Evolutionary conservation across 2,113 vertebrate genomes (phyloP).

Genomic region (Turdus rufiventris): DNA sequence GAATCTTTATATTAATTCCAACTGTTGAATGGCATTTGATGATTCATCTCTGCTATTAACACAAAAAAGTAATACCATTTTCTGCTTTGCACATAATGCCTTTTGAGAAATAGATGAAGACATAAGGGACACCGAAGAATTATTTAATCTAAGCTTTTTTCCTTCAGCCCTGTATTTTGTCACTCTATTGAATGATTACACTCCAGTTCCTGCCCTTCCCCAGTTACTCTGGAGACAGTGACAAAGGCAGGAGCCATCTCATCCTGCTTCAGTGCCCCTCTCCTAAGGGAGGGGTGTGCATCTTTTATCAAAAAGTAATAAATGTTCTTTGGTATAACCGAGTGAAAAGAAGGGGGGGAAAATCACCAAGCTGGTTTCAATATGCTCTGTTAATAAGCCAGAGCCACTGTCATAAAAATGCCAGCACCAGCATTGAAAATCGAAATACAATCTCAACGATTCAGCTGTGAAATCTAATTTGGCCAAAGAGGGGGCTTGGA

Average conservation of each 20-base stretch:
- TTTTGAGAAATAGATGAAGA: constrained; percentile 62
- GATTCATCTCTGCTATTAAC: constrained; percentile 47
- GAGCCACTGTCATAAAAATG: not conserved
- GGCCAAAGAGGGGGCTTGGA: constrained; percentile 7
- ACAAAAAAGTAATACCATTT: constrained; percentile 45
- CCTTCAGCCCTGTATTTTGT: not conserved
- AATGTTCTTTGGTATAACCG: not conserved
- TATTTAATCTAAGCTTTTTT: constrained; percentile 40
- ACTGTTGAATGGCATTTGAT: constrained; percentile 21
- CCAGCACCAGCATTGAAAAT: not conserved
- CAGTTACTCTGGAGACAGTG: not conserved
- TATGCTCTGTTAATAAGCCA: not conserved
- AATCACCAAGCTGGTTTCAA: not conserved
- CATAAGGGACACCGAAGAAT: constrained; percentile 28
- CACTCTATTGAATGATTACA: not conserved
- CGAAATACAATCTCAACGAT: not conserved
- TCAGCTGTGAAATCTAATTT: not conserved
- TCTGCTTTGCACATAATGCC: constrained; percentile 41
- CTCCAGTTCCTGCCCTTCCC: not conserved
- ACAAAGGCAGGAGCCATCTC: not conserved
- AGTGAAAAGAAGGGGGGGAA: not conserved
- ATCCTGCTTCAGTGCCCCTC: not conserved
- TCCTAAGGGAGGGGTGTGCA: not conserved
- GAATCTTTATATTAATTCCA: not conserved
- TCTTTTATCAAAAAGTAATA: not conserved